Percentiles rank a stretch among this genome's conserved stretches.
phyloP scores from a whole-genome alignment of 2,113 vertebrate genomes.

The Prionailurus bengalensis region DNA sequence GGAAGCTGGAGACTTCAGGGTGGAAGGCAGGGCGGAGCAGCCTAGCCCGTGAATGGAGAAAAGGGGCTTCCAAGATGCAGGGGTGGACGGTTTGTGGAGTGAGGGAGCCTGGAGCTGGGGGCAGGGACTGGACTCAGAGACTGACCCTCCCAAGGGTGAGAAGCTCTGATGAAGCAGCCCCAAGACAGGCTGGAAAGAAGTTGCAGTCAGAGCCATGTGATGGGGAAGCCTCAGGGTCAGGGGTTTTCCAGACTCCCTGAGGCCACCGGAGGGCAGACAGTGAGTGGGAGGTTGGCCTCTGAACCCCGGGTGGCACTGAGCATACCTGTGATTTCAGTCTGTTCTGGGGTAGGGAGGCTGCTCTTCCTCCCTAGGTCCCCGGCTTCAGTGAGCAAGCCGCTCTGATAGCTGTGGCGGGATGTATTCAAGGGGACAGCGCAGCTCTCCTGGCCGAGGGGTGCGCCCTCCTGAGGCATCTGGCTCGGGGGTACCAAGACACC shows the following conservation, averaged over 20 bases:
- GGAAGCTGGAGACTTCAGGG: not conserved
- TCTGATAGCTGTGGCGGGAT: too few species aligned
- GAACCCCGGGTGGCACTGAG: not conserved
- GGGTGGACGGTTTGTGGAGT: not conserved
- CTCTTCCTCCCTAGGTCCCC: not conserved
- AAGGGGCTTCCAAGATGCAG: not conserved
- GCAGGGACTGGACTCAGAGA: not conserved
- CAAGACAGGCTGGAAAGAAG: not conserved
- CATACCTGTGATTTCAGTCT: not conserved
- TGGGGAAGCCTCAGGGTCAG: not conserved
- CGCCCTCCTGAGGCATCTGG: not conserved
- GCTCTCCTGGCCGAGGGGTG: not conserved
- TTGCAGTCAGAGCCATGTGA: not conserved
- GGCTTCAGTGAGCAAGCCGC: not conserved
- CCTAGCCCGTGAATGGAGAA: not conserved
- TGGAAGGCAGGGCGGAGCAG: not conserved
- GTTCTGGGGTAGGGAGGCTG: not conserved
- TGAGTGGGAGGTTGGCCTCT: not conserved
- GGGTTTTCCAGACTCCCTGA: not conserved
- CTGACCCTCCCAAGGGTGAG: not conserved
- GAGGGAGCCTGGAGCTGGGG: not conserved
- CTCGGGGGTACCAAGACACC: not conserved
- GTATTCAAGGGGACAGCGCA: not conserved
- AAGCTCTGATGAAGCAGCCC: not conserved
- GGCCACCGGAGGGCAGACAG: not conserved